Conservation (phyloP, 2,113 vertebrate species). For the Cyprinus carpio region DNA sequence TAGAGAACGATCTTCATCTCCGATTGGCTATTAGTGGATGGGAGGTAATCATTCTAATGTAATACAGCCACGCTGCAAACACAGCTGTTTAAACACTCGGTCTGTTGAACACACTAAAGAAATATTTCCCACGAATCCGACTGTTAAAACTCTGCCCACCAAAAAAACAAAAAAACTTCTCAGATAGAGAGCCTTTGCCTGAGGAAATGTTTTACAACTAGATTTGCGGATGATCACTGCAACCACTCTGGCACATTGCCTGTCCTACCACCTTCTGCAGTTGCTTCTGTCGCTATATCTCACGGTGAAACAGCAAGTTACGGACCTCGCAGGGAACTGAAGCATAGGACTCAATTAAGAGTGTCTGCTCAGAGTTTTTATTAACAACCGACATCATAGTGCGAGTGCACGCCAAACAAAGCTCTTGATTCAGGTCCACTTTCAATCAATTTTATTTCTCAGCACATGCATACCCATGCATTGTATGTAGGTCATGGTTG, state of each 20-base stretch:
- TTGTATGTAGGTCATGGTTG: too few species aligned
- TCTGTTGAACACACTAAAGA: background rate
- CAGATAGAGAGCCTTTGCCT: conserved; percentile 11
- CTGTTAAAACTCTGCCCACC: background rate
- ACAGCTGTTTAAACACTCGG: background rate
- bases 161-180: background rate
- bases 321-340: background rate
- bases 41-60: background rate
- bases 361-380: conserved; percentile 34
- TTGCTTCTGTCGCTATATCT: conserved; percentile 22
- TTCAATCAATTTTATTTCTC: conserved; percentile 7
- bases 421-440: background rate
- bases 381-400: conserved; percentile 31
- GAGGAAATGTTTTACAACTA: conserved; percentile 11
- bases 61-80: background rate
- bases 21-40: background rate
- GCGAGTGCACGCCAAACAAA: background rate
- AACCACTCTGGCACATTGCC: background rate
- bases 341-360: too few species aligned
- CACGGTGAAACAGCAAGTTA: background rate
- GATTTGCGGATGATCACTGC: background rate
- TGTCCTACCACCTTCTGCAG: background rate
- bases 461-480: background rate
- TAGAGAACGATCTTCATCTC: background rate
- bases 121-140: background rate